Evolutionary conservation across 2,113 vertebrate genomes (phyloP), one percentile per base, ranked within the genome.

Genomic region (Amphiprion ocellaris): DNA sequence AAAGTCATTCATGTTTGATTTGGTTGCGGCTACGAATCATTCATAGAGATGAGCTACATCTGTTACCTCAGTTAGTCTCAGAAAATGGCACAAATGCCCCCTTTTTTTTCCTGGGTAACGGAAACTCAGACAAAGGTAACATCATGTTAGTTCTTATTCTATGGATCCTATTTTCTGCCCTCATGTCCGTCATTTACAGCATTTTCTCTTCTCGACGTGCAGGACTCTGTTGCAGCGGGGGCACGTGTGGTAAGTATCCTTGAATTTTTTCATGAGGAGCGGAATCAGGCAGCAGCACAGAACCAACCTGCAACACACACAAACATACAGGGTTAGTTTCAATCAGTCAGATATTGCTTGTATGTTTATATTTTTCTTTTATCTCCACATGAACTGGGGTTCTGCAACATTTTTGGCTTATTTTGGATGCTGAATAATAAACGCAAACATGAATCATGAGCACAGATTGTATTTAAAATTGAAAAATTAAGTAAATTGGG

Each of bases 261-360:
- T 95, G 86, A 95, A 95, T 52, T 72, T 61, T 16, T 95, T 94
- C 61, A 93, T 0, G 68, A 93, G 91, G 76, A 95, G 90, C 0
- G 95, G 95, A 50, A 95, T 93, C 74, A 95, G 83, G 77, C 95
- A 95, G 90, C 95, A 95, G 78, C 88, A 93, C 28, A 94, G 37
- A 21, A 95, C 12, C 7, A 95, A 86, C 73, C 95, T 95, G 79
- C 19, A 69, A 65, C 53, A 84, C 28, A 87, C 55, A 75, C 47
- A 66, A 1, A 37, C 17, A 73, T 16, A 63, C 21, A 24, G 30
- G 28, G 28, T 64, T 24, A 55, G 21, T 15, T 30, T 65, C 4
- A 21, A 3, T 1, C 37, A 39, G 26, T 3, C 26, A 26, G 26
- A 26, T 37, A 1, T 37, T 9, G 9, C 33, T 10, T 37, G 33